These are phyloP conservation scores for Verasper variegatus DNA, from an alignment of 2,113 vertebrate genomes.

Conservation along the genomic window DNA sequence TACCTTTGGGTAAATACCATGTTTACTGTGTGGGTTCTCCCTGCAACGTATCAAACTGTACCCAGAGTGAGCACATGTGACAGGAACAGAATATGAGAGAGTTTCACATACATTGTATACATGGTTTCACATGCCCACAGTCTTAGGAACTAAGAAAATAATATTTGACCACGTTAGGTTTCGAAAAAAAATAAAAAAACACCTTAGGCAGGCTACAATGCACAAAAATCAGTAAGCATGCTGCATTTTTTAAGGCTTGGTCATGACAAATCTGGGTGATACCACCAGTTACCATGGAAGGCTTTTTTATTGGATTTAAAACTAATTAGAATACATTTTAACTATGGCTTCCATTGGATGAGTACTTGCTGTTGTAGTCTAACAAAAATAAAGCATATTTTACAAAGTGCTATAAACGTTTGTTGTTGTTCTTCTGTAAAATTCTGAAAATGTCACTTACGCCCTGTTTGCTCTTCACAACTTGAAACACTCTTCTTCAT, in stretches of 20 bases:
- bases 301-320: not conserved
- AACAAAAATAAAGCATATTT: too few relatives aligned
- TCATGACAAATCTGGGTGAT: not conserved
- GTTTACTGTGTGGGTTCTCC: conserved; percentile 28
- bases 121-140: conserved; percentile 6
- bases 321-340: not conserved
- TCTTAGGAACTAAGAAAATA: not conserved
- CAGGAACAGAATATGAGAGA: conserved; percentile 18
- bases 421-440: conserved; percentile 28
- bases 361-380: not conserved
- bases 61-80: conserved; percentile 5
- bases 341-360: not conserved
- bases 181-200: not conserved
- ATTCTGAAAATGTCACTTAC: conserved; percentile 41
- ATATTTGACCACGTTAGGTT: not conserved
- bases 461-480: conserved; percentile 38
- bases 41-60: conserved; percentile 9
- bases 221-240: not conserved
- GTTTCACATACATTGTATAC: not conserved
- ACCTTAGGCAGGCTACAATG: not conserved
- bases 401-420: not conserved
- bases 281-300: not conserved
- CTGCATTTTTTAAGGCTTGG: not conserved
- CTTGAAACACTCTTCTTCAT: conserved; percentile 64
- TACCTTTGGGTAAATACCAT: conserved; percentile 25